Conservation (phyloP, 2,113 vertebrate genomes). For the Ploceus nigricollis region DNA sequence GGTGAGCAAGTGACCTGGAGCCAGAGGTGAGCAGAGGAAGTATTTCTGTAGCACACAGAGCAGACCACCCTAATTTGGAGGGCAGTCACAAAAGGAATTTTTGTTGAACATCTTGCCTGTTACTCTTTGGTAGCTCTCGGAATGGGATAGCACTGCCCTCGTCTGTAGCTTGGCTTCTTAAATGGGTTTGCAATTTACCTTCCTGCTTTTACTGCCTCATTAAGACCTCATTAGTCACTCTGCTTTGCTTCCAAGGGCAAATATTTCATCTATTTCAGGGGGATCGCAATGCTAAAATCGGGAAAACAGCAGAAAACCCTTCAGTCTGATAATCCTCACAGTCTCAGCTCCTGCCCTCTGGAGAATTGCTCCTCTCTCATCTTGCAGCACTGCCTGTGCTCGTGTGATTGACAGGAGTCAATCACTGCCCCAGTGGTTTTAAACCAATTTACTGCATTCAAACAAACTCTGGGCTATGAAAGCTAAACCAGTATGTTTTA, state of each 20-base stretch:
- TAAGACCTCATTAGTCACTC: not conserved
- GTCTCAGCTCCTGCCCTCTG: not conserved
- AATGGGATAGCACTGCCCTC: not conserved
- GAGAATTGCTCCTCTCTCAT: not conserved
- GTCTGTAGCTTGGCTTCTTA: not conserved
- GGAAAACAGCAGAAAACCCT: too few relatives aligned
- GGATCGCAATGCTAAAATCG: accelerated
- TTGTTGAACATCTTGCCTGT: not conserved
- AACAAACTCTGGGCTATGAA: not conserved
- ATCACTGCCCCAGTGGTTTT: not conserved
- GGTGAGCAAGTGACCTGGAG: not conserved
- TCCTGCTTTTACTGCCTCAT: not conserved
- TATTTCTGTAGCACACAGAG: not conserved
- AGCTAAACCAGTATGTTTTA: not conserved
- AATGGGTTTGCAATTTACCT: not conserved
- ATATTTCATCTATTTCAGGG: not conserved
- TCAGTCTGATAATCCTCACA: not conserved
- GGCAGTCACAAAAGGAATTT: not conserved
- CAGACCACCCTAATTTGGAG: not conserved
- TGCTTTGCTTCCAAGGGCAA: not conserved
- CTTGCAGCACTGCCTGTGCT: not conserved
- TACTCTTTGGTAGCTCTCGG: not conserved
- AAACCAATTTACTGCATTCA: not conserved
- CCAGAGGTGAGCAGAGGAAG: not conserved
- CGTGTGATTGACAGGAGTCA: accelerated